Evolutionary conservation across 1,140 invertebrate genomes (phyloP), one percentile per base, ranked within the genome.

Genomic region (Hetaerina americana): DNA sequence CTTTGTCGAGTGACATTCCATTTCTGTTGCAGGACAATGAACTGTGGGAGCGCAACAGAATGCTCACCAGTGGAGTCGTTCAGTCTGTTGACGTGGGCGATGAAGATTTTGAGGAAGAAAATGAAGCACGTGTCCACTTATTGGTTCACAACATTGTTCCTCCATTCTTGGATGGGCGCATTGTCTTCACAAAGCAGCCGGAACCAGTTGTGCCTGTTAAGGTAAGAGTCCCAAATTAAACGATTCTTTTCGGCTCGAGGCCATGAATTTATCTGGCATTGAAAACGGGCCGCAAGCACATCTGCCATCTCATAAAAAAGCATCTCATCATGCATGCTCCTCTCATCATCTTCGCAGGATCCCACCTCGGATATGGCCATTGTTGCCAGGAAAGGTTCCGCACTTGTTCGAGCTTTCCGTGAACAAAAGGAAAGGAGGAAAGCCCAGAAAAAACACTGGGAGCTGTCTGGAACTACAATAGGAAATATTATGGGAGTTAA

Each of bases 371-470:
- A 99, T 77, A 97, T 99, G 95, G 98, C 98, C 0, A 83, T 98
- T 49, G 91, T 97, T 70, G 90, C 97, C 0, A 85, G 96, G n/a
- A 99, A 99, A 84, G 98, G 97, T 6, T 95, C 94, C 5, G 87
- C 90, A 0, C 82, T 96, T 25, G 98, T 99, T 0, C 86, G 94
- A 71, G 88, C 88, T 0, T 96, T 92, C 79, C 86, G 98, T 68
- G 97, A 99, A 80, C 94, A 98, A 79, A 98, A 98, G 78, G 98
- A 99, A 80, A 83, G 95, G 27, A 88, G 89, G 66, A 96, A 95
- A 81, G 95, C 96, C 0, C 97, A 99, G 78, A 97, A 97, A 79
- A 99, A 99, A 80, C 96, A 99, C 80, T 99, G 97, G 96, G 96
- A 99, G 81, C 80, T 99, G 31, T 95, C 96, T 40, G 97, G 98